phyloP scores from a whole-genome alignment of 2,888 invertebrate species.

The Hyposoter dolosus region DNA sequence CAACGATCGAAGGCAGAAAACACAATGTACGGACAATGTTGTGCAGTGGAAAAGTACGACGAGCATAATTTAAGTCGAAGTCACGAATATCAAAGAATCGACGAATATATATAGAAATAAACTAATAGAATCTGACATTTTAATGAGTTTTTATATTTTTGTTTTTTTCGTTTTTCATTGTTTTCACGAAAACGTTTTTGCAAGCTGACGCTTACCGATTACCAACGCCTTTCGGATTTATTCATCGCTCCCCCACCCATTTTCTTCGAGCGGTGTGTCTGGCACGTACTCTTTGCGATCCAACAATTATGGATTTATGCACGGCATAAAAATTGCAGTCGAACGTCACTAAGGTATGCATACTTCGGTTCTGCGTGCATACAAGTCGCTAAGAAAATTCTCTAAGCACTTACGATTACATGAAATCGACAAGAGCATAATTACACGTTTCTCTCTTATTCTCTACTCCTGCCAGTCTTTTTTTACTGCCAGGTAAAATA shows the following conservation, averaged over 20 bases:
- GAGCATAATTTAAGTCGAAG: slow-evolving; percentile 31
- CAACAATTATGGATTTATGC: slow-evolving; percentile 15
- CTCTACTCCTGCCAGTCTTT: neutral
- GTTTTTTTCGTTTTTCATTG: neutral
- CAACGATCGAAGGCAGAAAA: neutral
- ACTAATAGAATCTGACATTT: neutral
- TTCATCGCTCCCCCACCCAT: slow-evolving; percentile 34
- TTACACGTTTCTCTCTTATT: slow-evolving; percentile 34
- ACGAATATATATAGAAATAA: neutral
- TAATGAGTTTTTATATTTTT: neutral
- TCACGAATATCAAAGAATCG: slow-evolving; percentile 20
- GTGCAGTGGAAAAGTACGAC: slow-evolving; percentile 27
- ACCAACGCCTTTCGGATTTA: neutral
- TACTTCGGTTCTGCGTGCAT: slow-evolving; percentile 2
- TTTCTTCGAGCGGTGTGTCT: neutral
- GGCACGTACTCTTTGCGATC: neutral
- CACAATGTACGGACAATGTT: slow-evolving; percentile 3
- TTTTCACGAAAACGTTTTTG: neutral
- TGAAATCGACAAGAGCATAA: slow-evolving; percentile 14
- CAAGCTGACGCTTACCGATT: neutral
- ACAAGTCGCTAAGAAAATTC: slow-evolving; percentile 32
- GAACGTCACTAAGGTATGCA: slow-evolving; percentile 21
- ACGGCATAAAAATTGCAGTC: slow-evolving; percentile 36
- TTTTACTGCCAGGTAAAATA: slow-evolving; percentile 30
- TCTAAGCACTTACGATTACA: slow-evolving; percentile 36